Base-by-base conservation (phyloP, 2,797 vertebrate species). In the Acanthurus leucopareius region DNA sequence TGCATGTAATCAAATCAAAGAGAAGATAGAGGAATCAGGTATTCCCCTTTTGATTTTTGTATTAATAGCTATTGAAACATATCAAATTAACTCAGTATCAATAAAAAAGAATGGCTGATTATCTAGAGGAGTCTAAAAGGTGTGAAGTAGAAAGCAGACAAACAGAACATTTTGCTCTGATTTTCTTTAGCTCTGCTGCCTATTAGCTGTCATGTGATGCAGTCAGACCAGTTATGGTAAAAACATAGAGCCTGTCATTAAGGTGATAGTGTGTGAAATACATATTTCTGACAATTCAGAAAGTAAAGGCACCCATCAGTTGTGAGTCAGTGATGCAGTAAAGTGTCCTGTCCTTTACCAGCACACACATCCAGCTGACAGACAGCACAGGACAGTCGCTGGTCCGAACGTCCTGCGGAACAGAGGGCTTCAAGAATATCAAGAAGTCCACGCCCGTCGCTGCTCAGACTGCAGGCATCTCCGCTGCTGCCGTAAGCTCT, bases 301-400 rank as follows among this genome's bases (percentile, higher is more conserved):
- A 48, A 20, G 16, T 1, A 40, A 40, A 3, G 2, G 3, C 40
- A 14, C 28, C 19, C 7, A 1, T 66, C 28, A 32, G 15, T 67
- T 15, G 45, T 25, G 8, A 58, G 69, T 19, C 38, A 57, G 0
- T 57, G 14, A 45, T 3, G 5, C 3, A 32, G 15, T 77, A 40
- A 69, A 16, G 17, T 40, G 15, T 20, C 11, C 28, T 73, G 17
- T 85, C 44, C 20, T 32, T 4, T 20, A 1, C 59, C 84, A 99
- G 98, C 93, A 99, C 98, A 16, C 97, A 97, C 71, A 92, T 99
- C 88, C 97, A 97, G 72, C 92, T 99, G 3, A 94, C 96, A 0
- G 94, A 96, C 75, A 90, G 90, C 8, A 40, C 85, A 0, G 96
- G 96, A 42, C 77, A 77, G 83, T 90, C 95, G 0, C 38, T 98